Evolutionary conservation across 1,140 invertebrate genomes (phyloP), one percentile per base, ranked within the genome.

Genomic region (Sitobion miscanthi): DNA sequence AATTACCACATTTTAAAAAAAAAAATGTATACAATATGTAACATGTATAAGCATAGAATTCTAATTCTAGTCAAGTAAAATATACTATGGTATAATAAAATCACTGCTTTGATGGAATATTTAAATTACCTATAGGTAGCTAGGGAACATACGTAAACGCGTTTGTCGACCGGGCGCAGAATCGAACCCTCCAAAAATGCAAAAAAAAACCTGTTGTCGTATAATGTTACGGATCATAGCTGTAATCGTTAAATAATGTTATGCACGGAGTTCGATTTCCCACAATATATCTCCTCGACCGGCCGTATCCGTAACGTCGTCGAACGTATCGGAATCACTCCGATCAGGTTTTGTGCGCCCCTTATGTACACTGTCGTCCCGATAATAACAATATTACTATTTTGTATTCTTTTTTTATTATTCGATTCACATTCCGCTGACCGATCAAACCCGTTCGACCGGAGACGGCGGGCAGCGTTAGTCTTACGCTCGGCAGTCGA

Each of bases 401-500:
- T 87, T 87, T 49, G 86, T 49, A 49, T 49, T 49, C 45, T 87
- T 87, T 47, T 47, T 87, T 38, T 52, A 47, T 89, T 89, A 30
- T 89, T 23, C 62, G 62, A 77, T 77, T 77, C 62, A n/a, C 23
- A 38, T 54, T 57, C 35, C 88, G 89, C 6, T 42, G 45, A 69
- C 89, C 54, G 89, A 90, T 90, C 54, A 90, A 90, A 90, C 89
- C 89, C 89, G 89, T 90, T 69, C 89, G 89, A 90, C 89, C 89
- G 89, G 89, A 23, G 35, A 42, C 8, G 2, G 49, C 47, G 4
- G 87, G n/a, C 47, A 35, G 17, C 83, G 83, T 86, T 35, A 25
- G 89, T 69, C 89, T 90, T 90, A 62, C 54, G 54, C 25, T 90
- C 54, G 35, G 35, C 0, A 35, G 35, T 30, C 35, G 17, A 54